Evolutionary conservation across 2,797 vertebrate genomes (phyloP), one percentile per base, ranked within the genome.

Genomic region (Sibirionetta formosa): DNA sequence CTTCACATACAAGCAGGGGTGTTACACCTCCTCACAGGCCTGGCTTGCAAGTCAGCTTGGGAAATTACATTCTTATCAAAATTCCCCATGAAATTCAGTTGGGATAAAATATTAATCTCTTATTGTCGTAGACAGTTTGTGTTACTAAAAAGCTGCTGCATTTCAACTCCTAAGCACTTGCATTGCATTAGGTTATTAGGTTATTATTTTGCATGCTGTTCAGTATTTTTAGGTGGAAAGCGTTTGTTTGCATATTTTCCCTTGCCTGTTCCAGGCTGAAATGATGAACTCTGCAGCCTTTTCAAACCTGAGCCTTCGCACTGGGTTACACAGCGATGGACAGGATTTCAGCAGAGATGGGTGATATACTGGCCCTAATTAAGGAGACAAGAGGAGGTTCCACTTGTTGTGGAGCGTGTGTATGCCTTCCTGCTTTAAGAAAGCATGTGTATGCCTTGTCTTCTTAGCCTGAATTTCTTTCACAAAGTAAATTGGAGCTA

Each of bases 21-120:
- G 79, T 95, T 76, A 77, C 18, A 84, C 33, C 66, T 88, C 66
- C 63, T 94, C 60, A 51, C 36, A 86, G 70, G 48, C 87, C 73
- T 80, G 44, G n/a, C 58, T 90, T 83, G 51, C 76, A 69, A 86
- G 51, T 72, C 80, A 73, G 27, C 77, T 90, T 91, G 94, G 90
- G 90, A 96, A 96, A 95, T 94, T 70, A 77, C 42, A 40, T 93
- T 94, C 77, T 94, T 95, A 94, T 95, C 80, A 84, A 76, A 95
- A 96, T 91, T 93, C 60, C 60, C 50, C 64, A 82, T 77, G 82
- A 93, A 96, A 94, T 91, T 90, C 82, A 60, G 17, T 42, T 94
- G 91, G 91, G 93, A 92, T 93, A 84, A 96, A 96, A 79, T 88
- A 93, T 76, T 91, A 93, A 96, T 94, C 82, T 93, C 65, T 66